phyloP scores from a whole-genome alignment of 2,797 vertebrate genomes.

The Scarus forsteni region DNA sequence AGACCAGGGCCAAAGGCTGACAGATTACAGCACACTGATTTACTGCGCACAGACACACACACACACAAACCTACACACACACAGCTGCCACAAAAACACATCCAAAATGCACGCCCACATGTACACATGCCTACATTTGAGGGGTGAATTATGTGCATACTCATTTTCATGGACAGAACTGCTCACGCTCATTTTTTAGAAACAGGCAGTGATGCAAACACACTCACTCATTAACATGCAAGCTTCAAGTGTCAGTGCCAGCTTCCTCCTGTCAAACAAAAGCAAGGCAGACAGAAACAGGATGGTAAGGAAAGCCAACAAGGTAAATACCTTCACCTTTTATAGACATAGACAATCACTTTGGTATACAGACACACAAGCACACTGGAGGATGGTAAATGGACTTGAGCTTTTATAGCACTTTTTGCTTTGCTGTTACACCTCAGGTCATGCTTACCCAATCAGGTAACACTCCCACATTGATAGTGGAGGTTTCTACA shows the following conservation, averaged over 20 bases:
- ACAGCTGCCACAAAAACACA: slow-evolving; percentile 18
- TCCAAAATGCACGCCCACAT: background rate
- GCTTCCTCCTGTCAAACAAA: slow-evolving; percentile 67
- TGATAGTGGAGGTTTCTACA: too few relatives aligned
- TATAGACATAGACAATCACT: slow-evolving; percentile 77
- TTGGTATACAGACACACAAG: slow-evolving; percentile 19
- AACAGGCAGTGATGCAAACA: background rate
- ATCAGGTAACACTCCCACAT: too few relatives aligned
- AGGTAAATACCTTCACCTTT: slow-evolving; percentile 83
- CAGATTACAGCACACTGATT: slow-evolving; percentile 46
- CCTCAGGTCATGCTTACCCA: too few relatives aligned
- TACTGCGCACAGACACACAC: slow-evolving; percentile 13
- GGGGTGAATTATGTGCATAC: slow-evolving; percentile 10
- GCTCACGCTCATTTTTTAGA: slow-evolving; percentile 1
- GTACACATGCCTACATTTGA: slow-evolving; percentile 4
- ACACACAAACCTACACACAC: slow-evolving; percentile 4
- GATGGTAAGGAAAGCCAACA: slow-evolving; percentile 56
- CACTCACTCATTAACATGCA: slow-evolving; percentile 10
- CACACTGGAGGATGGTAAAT: too few relatives aligned
- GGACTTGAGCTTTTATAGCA: too few relatives aligned
- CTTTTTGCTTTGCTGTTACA: too few relatives aligned
- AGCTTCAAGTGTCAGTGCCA: slow-evolving; percentile 51
- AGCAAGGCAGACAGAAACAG: slow-evolving; percentile 61
- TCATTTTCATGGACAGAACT: slow-evolving; percentile 27
- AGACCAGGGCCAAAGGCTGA: slow-evolving; percentile 56